phyloP scores from a whole-genome alignment of 2,888 invertebrate species.

The Eudasyphora cyanicolor region DNA sequence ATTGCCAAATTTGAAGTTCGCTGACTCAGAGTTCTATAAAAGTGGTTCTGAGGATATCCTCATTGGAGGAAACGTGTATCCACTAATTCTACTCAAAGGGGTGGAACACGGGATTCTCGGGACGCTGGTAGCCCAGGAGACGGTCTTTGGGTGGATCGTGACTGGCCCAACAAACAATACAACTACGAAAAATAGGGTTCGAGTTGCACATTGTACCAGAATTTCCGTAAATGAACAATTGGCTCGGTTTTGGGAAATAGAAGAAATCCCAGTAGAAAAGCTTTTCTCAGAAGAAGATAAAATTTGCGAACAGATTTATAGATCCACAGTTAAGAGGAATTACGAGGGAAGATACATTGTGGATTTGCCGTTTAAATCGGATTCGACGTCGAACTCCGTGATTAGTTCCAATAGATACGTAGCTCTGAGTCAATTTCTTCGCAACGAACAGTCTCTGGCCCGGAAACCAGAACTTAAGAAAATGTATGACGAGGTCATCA shows the following conservation, averaged over 20 bases:
- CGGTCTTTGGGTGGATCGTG: constrained; percentile 30
- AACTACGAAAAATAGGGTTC: background rate
- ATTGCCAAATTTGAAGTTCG: no score
- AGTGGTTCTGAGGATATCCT: no score
- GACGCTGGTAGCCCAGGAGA: constrained; percentile 38
- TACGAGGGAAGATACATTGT: constrained; percentile 7
- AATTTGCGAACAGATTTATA: no score
- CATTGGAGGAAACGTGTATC: no score
- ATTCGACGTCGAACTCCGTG: background rate
- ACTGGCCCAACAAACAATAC: no score
- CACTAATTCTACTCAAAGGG: background rate
- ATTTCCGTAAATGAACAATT: background rate
- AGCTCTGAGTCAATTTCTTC: constrained; percentile 5
- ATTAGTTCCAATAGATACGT: background rate
- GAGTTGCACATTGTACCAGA: background rate
- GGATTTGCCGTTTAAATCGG: background rate
- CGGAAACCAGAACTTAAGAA: no score
- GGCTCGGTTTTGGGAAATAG: constrained; percentile 24
- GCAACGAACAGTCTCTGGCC: no score
- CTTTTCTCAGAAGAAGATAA: constrained; percentile 9
- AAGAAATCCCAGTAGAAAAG: background rate
- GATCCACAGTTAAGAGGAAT: background rate
- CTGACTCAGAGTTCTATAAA: no score
- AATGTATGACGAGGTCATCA: constrained; percentile 6
- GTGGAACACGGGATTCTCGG: constrained; percentile 24